A percentile compares a stretch with the other conserved stretches of the same genome.
Conservation (phyloP, 2,888 invertebrate genomes). For the Onthophagus sagittarius region DNA sequence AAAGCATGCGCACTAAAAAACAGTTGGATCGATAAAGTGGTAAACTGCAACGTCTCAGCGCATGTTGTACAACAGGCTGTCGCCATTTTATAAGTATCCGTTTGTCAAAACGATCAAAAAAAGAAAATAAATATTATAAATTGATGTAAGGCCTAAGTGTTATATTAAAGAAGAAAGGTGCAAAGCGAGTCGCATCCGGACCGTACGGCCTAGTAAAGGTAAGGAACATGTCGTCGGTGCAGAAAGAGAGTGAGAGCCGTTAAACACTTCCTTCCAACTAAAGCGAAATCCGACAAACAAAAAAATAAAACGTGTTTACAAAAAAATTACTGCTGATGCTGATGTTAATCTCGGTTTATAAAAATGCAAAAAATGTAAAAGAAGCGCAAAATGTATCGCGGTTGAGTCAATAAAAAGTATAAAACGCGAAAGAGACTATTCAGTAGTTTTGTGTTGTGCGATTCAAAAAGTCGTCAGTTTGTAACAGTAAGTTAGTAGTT, state of each 20-base stretch:
- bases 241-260: slow-evolving; percentile 39
- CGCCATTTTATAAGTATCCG: slow-evolving; percentile 23
- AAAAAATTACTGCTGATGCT: slow-evolving; percentile 23
- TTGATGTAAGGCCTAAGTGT: slow-evolving; percentile 17
- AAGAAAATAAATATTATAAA: slow-evolving; percentile 9
- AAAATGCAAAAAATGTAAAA: slow-evolving; percentile 28
- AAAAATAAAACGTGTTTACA: slow-evolving; percentile 41
- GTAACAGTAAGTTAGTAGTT: slow-evolving; percentile 39
- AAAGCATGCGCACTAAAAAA: not conserved
- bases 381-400: slow-evolving; percentile 30
- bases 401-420: slow-evolving; percentile 34
- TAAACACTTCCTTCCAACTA: slow-evolving; percentile 43
- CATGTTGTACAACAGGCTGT: slow-evolving; percentile 18
- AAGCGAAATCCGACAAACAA: slow-evolving; percentile 32
- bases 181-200: slow-evolving; percentile 24
- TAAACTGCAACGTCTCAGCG: not conserved
- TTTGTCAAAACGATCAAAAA: slow-evolving; percentile 23
- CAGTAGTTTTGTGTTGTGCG: slow-evolving; percentile 49
- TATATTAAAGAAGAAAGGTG: slow-evolving; percentile 24
- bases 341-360: not conserved
- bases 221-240: slow-evolving; percentile 43
- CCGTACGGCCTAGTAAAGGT: slow-evolving; percentile 35
- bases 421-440: slow-evolving; percentile 44
- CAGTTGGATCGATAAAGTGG: not conserved
- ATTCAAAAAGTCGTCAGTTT: slow-evolving; percentile 38